phyloP scores from a whole-genome alignment of 2,797 vertebrate species.

The Tinamus major region DNA sequence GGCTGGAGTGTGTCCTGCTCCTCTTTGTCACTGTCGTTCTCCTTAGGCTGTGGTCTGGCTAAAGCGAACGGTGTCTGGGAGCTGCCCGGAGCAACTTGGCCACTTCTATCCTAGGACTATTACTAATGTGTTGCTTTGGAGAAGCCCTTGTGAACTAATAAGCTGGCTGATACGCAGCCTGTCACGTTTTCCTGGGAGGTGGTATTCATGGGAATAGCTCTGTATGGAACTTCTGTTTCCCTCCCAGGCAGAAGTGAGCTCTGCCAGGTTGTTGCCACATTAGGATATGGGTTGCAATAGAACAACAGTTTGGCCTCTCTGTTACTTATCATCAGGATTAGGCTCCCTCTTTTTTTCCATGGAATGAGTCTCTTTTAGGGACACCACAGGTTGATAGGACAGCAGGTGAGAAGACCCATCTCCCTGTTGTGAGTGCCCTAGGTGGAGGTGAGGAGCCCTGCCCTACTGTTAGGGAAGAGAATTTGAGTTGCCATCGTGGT shows the following conservation, averaged over 20 bases:
- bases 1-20: neutral
- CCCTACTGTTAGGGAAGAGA: neutral
- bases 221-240: neutral
- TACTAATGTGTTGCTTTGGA: neutral
- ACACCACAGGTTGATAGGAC: neutral
- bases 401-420: neutral
- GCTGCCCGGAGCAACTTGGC: neutral
- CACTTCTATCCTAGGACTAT: accelerated
- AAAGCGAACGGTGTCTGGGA: neutral
- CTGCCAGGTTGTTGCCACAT: neutral
- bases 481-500: neutral
- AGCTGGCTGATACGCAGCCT: neutral
- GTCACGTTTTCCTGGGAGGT: neutral
- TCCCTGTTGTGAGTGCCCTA: neutral
- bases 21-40: neutral
- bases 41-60: neutral
- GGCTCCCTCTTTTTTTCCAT: neutral
- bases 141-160: neutral
- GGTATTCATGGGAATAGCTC: neutral
- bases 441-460: neutral
- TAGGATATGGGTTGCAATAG: neutral
- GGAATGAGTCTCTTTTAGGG: neutral
- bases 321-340: neutral
- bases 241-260: neutral
- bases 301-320: neutral